Base-by-base conservation (phyloP, 2,797 vertebrate species). In the Crypturellus tataupa region DNA sequence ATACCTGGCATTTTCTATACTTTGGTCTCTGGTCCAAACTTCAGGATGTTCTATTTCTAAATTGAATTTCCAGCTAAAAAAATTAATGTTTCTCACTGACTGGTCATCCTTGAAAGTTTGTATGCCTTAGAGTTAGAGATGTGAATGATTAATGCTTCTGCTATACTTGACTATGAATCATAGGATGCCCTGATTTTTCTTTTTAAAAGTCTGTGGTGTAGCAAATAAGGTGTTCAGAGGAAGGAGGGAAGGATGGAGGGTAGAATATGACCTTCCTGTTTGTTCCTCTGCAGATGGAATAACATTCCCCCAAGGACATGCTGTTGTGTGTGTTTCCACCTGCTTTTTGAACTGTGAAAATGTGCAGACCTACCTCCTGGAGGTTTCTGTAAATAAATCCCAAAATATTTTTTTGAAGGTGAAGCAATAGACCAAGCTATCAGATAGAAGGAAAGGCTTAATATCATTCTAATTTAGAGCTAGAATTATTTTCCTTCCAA, bases 81-180 rank as follows among this genome's bases (percentile, higher is more conserved):
- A 87, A 90, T 62, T 82, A 93, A 69, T 27, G 87, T 0, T 0
- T 79, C 6, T 29, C 62, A 33, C 37, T 76, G 75, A 85, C 77
- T 84, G 87, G 80, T 91, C 87, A 94, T 90, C 79, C 88, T 95
- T 94, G 92, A 71, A 93, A 93, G 56, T 80, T 82, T 79, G 55
- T 80, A 39, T 93, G 79, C 31, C 75, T 91, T 93, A 71, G 78
- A 93, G 76, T 88, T 94, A 86, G 94, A 82, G 63, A 87, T 90
- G 82, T 73, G 82, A 93, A 90, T 85, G 96, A 95, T 95, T 94
- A 94, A 96, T 92, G 44, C 15, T 86, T 81, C 51, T 86, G 49
- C 44, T 92, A 5, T 46, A 44, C 71, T 87, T 92, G 70, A 35
- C 75, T 87, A 46, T 92, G 82, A 93, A 89, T 87, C 94, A 89